phyloP scores from a whole-genome alignment of 2,113 vertebrate genomes.

The Furnarius figulus region DNA sequence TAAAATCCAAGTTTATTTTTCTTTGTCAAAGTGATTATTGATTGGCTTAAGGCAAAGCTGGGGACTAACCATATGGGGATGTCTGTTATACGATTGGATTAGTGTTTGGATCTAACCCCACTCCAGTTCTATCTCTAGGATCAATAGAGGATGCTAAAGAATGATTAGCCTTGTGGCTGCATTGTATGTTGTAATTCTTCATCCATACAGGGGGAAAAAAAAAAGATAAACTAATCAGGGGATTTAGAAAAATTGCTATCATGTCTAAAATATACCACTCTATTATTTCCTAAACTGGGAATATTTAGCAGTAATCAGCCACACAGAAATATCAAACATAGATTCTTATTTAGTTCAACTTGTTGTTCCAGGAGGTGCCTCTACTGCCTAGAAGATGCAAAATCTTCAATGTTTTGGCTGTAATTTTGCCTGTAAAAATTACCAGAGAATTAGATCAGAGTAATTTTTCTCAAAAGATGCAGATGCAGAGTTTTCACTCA shows the following conservation, averaged over 20 bases:
- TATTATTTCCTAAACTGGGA: not conserved
- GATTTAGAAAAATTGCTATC: not conserved
- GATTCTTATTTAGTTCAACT: not conserved
- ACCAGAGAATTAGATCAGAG: not conserved
- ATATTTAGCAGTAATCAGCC: not conserved
- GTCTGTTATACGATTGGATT: conserved; percentile 76
- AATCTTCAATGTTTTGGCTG: not conserved
- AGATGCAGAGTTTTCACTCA: not conserved
- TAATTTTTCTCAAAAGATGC: not conserved
- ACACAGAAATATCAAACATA: not conserved
- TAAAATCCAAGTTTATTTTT: conserved; percentile 10
- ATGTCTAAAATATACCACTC: not conserved
- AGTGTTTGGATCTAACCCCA: conserved; percentile 38
- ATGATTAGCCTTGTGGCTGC: conserved; percentile 52
- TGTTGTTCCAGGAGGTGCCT: not conserved
- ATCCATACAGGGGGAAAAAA: not conserved
- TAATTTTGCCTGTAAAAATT: not conserved
- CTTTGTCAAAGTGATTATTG: conserved; percentile 73
- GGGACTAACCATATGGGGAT: conserved; percentile 65
- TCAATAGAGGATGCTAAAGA: conserved; percentile 64
- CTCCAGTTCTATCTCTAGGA: conserved; percentile 52
- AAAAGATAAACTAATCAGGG: not conserved
- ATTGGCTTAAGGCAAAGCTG: conserved; percentile 73
- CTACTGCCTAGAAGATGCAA: not conserved
- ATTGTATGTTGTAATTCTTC: not conserved